Percentiles rank a stretch among this genome's conserved stretches.
Evolutionary conservation across 2,797 vertebrate genomes (phyloP).

Genomic region (Sebastes elongatus): DNA sequence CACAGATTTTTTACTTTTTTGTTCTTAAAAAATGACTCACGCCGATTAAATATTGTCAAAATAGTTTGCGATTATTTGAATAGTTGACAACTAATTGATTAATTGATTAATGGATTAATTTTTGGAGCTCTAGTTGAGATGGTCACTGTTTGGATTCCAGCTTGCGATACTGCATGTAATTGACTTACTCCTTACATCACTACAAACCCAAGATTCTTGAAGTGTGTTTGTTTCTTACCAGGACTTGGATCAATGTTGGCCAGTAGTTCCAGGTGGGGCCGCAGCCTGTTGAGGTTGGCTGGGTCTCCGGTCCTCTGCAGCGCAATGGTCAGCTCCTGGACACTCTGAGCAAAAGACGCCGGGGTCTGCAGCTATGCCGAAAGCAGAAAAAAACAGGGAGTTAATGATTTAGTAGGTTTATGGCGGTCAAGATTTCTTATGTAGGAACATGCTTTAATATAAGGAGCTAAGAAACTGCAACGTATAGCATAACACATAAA

Average conservation of each 20-base stretch:
- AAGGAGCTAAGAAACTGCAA: not conserved
- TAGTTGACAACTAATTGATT: too few species aligned
- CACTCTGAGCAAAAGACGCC: slow-evolving; percentile 98
- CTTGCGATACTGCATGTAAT: not conserved
- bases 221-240: slow-evolving; percentile 80
- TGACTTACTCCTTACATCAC: not conserved
- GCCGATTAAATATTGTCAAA: too few species aligned
- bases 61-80: too few species aligned
- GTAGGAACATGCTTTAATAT: not conserved
- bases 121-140: too few species aligned
- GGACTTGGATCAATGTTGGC: slow-evolving; percentile 99
- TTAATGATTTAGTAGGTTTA: not conserved
- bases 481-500: not conserved
- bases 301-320: slow-evolving; percentile 99
- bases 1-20: too few species aligned
- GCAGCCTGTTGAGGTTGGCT: slow-evolving; percentile 95
- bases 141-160: not conserved
- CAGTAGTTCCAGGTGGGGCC: slow-evolving; percentile 95
- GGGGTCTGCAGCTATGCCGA: slow-evolving; percentile 94
- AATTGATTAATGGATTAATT: too few species aligned
- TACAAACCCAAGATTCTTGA: not conserved
- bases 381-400: not conserved
- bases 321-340: slow-evolving; percentile 98
- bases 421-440: too few species aligned
- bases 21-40: too few species aligned